phyloP scores from a whole-genome alignment of 2,797 vertebrate genomes.

The Aulostomus chinensis region DNA sequence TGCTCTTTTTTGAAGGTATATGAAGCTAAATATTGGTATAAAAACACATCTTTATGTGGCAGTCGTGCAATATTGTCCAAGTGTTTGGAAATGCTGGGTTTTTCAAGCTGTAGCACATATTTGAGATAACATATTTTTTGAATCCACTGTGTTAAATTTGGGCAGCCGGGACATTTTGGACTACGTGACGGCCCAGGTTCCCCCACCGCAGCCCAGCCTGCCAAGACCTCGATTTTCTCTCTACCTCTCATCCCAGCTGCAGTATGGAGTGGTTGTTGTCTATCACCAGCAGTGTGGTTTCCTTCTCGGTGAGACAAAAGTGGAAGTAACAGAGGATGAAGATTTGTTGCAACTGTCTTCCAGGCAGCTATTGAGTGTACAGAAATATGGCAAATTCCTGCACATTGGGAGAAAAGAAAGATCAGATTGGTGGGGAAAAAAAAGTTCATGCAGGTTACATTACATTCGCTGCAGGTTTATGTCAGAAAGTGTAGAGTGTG shows the following conservation, averaged over 20 bases:
- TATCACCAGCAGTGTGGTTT: conserved; percentile 85
- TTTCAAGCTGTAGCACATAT: not conserved
- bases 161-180: conserved; percentile 82
- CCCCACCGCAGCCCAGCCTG: conserved; percentile 61
- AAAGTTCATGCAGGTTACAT: too few relatives aligned
- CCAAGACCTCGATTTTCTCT: conserved; percentile 84
- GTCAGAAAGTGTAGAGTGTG: too few relatives aligned
- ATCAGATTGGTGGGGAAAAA: too few relatives aligned
- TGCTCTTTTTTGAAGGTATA: too few relatives aligned
- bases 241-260: conserved; percentile 88
- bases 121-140: not conserved
- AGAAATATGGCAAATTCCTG: not conserved
- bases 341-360: not conserved
- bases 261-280: conserved; percentile 85
- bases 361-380: not conserved
- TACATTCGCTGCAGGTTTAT: too few relatives aligned
- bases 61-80: too few relatives aligned
- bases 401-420: not conserved
- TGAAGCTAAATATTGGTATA: too few relatives aligned
- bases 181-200: conserved; percentile 81
- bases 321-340: not conserved
- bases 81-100: not conserved
- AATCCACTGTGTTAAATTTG: conserved; percentile 1
- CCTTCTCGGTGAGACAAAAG: conserved; percentile 77
- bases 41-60: too few relatives aligned